Conservation (phyloP, 2,113 vertebrate species). For the human (Homo sapiens) region DNA sequence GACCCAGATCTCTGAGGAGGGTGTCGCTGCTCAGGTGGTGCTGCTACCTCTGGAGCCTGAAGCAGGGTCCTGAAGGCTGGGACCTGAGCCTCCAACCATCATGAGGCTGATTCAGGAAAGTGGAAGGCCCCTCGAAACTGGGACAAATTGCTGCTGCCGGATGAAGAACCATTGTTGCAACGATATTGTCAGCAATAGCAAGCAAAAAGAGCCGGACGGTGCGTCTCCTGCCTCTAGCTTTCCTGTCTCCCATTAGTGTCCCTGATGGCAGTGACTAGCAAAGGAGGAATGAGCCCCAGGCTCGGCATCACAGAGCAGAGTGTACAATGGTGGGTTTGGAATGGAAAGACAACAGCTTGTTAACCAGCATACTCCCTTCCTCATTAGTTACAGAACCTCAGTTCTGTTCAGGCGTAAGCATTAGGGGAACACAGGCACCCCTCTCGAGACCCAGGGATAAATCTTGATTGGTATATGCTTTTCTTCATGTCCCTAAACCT, state of each 20-base stretch:
- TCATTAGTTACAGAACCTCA: neutral
- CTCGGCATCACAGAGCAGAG: neutral
- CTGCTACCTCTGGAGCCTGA: neutral
- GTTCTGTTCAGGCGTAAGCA: neutral
- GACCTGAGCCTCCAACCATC: accelerated
- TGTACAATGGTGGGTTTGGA: neutral
- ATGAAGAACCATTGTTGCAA: too few species aligned
- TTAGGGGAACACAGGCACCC: neutral
- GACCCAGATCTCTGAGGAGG: neutral
- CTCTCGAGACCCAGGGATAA: neutral
- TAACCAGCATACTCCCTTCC: neutral
- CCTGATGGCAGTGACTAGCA: neutral
- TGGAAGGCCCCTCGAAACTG: neutral
- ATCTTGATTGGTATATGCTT: neutral
- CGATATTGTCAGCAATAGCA: neutral
- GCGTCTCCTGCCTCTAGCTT: neutral
- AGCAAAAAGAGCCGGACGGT: neutral
- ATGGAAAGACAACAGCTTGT: neutral
- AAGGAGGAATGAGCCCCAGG: neutral
- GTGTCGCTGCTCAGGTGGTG: neutral
- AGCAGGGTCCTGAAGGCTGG: neutral
- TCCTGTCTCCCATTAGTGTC: neutral
- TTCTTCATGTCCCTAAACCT: neutral
- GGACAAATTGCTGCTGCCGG: neutral
- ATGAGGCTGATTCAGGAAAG: neutral